Base-by-base conservation (phyloP, 30 jellyfish, hydroid and myxozoan genomes). In the Sanderia malayensis region DNA sequence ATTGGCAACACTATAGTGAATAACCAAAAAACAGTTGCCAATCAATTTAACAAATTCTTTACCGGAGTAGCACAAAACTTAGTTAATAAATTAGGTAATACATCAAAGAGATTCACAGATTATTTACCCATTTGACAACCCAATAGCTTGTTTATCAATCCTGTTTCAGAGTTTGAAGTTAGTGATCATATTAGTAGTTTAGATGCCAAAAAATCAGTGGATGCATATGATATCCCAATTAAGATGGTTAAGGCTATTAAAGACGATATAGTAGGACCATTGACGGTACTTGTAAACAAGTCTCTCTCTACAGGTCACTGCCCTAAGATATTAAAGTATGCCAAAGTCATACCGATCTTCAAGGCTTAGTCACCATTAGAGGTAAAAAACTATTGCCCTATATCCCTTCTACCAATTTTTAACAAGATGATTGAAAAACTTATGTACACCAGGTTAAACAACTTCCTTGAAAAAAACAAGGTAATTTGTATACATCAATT, bases 321-420 rank as follows among this genome's bases (percentile, higher is more conserved):
- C 32, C 85, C 85, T 17, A 53, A 60, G 10, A 49, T 30, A n/a
- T 23, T 49, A 65, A 73, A 73, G 58, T 31, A 17, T 21, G 81
- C 85, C 58, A 25, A 53, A 49, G 62, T 73, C 24, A 30, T 58
- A 18, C 85, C 85, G 29, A 65, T 73, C 10, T 73, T 15, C 81
- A 73, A 73, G 59, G 80, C 84, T 22, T 27, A 37, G 31, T 73
- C 85, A 21, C 37, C n/a, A 18, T 65, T 73, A 13, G 81, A 73
- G 60, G 74, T 57, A 13, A 31, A 25, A 15, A 73, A 73, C 62
- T 73, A 64, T 29, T 6, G 69, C 15, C 76, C 10, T 21, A 10
- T 28, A 45, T 45, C n/a, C 11, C 11, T 45, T 45, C n/a, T 11
- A 45, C 58, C 58, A 10, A 45, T 45, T 45, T 7, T 64, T 30